These are phyloP conservation scores for Siderastrea radians DNA, from an alignment of 92 coral and sea anemone genomes.

Conservation along the genomic window DNA sequence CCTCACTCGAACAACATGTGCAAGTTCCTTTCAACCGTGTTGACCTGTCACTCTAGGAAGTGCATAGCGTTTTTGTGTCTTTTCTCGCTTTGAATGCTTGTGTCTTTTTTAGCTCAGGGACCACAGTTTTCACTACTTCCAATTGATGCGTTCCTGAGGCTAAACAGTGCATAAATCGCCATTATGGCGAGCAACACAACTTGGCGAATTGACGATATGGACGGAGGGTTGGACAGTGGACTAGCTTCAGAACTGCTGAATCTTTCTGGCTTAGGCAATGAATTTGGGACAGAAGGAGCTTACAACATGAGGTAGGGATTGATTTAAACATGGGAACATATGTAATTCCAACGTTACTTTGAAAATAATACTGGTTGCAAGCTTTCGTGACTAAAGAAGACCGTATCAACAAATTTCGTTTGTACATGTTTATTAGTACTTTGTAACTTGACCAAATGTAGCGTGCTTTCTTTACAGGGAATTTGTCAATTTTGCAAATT, in stretches of 20 bases:
- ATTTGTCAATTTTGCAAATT: too few species aligned
- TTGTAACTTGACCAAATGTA: too few species aligned
- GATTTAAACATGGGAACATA: too few species aligned
- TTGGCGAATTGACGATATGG: conserved; percentile 94
- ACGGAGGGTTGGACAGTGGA: conserved; percentile 75
- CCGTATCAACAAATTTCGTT: too few species aligned
- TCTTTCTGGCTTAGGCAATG: conserved; percentile 97
- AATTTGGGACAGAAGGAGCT: conserved; percentile 83
- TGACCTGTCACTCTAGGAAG: conserved; percentile 26
- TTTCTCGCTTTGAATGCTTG: not conserved
- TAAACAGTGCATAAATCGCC: conserved; percentile 7
- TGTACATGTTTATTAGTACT: too few species aligned
- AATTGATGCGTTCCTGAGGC: conserved; percentile 15
- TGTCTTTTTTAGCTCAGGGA: not conserved
- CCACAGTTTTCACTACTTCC: not conserved
- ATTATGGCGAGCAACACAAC: conserved; percentile 77
- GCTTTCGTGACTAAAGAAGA: too few species aligned
- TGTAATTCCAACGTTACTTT: not conserved
- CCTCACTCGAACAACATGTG: conserved; percentile 21
- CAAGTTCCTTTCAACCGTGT: conserved; percentile 22
- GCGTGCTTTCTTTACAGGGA: too few species aligned
- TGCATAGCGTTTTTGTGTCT: not conserved
- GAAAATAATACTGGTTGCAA: not conserved
- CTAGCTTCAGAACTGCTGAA: conserved; percentile 91
- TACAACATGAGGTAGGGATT: conserved; percentile 90